These are phyloP conservation scores for Aotus griseimembra DNA, from an alignment of 2,797 vertebrate genomes.

Conservation along the genomic window DNA sequence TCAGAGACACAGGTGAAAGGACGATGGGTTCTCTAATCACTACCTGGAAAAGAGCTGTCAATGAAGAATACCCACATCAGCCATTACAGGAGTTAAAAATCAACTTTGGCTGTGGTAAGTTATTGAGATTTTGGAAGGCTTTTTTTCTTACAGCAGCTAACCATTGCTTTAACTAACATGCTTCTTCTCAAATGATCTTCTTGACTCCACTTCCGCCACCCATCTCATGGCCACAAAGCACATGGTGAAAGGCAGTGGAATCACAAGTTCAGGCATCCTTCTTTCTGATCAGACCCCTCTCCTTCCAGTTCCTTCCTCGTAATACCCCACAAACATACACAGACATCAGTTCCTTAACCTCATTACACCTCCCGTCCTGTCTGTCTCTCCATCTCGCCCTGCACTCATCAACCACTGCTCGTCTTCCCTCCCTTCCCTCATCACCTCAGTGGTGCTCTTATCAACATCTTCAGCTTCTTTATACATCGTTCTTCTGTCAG, in stretches of 20 bases:
- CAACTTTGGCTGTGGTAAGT: background rate
- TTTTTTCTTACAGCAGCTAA: background rate
- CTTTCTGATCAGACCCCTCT: background rate
- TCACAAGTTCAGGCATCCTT: background rate
- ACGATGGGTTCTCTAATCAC: background rate
- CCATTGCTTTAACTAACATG: background rate
- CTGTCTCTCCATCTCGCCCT: background rate
- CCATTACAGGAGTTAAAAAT: background rate
- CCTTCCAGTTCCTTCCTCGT: background rate
- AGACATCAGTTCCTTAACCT: background rate
- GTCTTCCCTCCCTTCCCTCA: background rate
- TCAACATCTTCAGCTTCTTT: background rate
- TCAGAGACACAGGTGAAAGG: background rate
- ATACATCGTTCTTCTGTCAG: background rate
- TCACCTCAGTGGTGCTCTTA: background rate
- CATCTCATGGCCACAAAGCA: background rate
- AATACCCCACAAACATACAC: no score
- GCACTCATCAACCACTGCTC: background rate
- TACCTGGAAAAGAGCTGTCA: background rate
- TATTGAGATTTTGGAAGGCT: background rate
- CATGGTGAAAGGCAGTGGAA: background rate
- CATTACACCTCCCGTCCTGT: background rate
- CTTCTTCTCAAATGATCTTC: background rate
- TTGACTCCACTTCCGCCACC: background rate
- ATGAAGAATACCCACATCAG: background rate